These are phyloP conservation scores for Emys orbicularis DNA, from an alignment of 2,797 vertebrate species.

Conservation along the genomic window DNA sequence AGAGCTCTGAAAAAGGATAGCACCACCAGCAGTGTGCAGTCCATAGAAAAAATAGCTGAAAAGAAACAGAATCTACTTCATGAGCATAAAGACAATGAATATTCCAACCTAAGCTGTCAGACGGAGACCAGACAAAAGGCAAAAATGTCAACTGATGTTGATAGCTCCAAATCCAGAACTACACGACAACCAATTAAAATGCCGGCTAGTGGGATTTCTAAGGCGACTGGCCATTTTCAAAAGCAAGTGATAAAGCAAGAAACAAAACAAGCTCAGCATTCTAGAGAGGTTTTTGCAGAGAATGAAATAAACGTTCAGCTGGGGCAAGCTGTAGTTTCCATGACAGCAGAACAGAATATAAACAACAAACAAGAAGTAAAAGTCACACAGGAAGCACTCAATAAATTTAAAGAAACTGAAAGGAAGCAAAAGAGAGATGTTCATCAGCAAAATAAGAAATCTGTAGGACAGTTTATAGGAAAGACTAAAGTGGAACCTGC, in stretches of 20 bases:
- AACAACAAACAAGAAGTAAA: slow-evolving; percentile 46
- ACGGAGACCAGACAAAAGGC: slow-evolving; percentile 22
- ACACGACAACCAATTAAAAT: slow-evolving; percentile 13
- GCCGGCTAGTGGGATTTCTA: background rate
- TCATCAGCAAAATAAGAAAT: slow-evolving; percentile 58
- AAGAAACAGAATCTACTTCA: slow-evolving; percentile 40
- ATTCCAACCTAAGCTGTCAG: slow-evolving; percentile 25
- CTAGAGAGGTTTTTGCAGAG: slow-evolving; percentile 38
- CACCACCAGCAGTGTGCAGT: background rate
- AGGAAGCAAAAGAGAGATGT: slow-evolving; percentile 51
- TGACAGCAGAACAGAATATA: slow-evolving; percentile 82
- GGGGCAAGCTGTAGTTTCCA: slow-evolving; percentile 52
- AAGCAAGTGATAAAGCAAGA: slow-evolving; percentile 61
- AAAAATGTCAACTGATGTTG: slow-evolving; percentile 20
- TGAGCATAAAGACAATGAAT: slow-evolving; percentile 30
- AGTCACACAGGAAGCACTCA: slow-evolving; percentile 34
- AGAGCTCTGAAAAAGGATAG: slow-evolving; percentile 14
- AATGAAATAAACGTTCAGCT: slow-evolving; percentile 46
- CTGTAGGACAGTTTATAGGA: slow-evolving; percentile 35
- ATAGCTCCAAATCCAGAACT: background rate
- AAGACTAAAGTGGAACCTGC: slow-evolving; percentile 70
- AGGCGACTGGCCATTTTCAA: slow-evolving; percentile 31
- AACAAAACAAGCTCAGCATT: slow-evolving; percentile 33
- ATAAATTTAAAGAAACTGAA: slow-evolving; percentile 49
- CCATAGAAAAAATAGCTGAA: slow-evolving; percentile 25